Base-by-base conservation (phyloP, 2,113 vertebrate species). In the Pedionomus torquatus region DNA sequence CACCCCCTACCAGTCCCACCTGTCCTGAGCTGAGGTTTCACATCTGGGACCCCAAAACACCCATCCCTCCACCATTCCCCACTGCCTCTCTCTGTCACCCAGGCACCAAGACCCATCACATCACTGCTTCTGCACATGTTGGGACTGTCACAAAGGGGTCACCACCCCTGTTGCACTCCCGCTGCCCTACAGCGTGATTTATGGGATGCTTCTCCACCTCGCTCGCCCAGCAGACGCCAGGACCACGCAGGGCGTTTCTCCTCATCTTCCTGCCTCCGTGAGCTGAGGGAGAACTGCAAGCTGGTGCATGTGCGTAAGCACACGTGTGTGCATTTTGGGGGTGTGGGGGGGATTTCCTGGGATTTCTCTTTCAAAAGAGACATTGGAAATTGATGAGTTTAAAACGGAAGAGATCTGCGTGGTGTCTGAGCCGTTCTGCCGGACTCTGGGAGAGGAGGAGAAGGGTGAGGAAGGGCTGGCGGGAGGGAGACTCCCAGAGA, bases 11-110 rank as follows among this genome's bases (percentile, higher is more conserved):
- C 41, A 51, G 44, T 48, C 28, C 43, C 30, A 68, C 11, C 51
- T 0, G 0, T 44, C 31, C 26, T 5, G 0, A 3, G 1, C 49
- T 77, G 35, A 84, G 46, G 20, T 70, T 87, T 81, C 6, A 1
- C 3, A 2, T 44, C 37, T 57, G 19, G 39, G 16, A 75, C 17
- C 16, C 58, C 24, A 16, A 49, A 74, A 61, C 26, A 30, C 25
- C 31, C 68, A 55, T 69, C 57, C 25, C 48, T 83, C 25, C 23
- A 60, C 39, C 2, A 3, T 26, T 26, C 23, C 17, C 33, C 46
- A 61, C 26, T 0, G 1, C 17, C 33, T 92, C 17, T 28, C 35
- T 83, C 33, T 28, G 19, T 81, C 65, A 48, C 49, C 46, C 51
- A 74, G 9, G n/a, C 54, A 52, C 30, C 51, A 39, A 58, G 51